phyloP scores from a whole-genome alignment of 30 jellyfish, hydroid and myxozoan genomes.

The Hydra vulgaris region DNA sequence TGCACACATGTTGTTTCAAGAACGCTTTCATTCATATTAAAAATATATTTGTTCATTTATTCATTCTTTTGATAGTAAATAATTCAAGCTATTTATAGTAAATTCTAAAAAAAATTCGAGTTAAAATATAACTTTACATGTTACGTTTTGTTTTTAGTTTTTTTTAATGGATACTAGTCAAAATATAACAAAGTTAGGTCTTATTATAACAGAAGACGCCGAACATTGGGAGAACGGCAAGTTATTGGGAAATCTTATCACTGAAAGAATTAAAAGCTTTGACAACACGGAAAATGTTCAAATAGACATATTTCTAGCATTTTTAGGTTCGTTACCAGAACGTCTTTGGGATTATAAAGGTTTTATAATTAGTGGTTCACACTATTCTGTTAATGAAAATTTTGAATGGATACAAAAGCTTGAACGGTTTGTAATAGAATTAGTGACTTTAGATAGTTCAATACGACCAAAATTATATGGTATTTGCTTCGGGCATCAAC shows the following conservation, averaged over 20 bases:
- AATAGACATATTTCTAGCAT: slow-evolving; percentile 14
- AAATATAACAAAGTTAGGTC: slow-evolving; percentile 1
- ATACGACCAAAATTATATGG: slow-evolving; percentile 45
- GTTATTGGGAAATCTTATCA: background rate
- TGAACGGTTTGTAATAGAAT: slow-evolving; percentile 39
- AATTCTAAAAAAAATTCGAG: too few relatives aligned
- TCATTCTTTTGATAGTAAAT: too few relatives aligned
- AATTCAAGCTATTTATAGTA: too few relatives aligned
- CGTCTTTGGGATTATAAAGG: slow-evolving; percentile 38
- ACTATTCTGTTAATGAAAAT: slow-evolving; percentile 64
- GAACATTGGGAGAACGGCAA: slow-evolving; percentile 18
- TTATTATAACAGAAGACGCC: slow-evolving; percentile 28
- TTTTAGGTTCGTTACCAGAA: slow-evolving; percentile 16
- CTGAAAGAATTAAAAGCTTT: background rate
- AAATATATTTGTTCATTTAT: too few relatives aligned
- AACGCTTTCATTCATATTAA: too few relatives aligned
- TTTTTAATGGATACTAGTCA: background rate
- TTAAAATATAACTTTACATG: too few relatives aligned
- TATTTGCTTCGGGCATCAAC: slow-evolving; percentile 87
- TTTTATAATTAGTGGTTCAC: slow-evolving; percentile 76
- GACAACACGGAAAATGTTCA: background rate
- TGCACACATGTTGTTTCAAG: too few relatives aligned
- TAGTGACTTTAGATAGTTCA: background rate
- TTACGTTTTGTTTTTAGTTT: too few relatives aligned
- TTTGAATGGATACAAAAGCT: slow-evolving; percentile 48